Base-by-base conservation (phyloP, 2,888 invertebrate species). In the Melinopterus prodromus region DNA sequence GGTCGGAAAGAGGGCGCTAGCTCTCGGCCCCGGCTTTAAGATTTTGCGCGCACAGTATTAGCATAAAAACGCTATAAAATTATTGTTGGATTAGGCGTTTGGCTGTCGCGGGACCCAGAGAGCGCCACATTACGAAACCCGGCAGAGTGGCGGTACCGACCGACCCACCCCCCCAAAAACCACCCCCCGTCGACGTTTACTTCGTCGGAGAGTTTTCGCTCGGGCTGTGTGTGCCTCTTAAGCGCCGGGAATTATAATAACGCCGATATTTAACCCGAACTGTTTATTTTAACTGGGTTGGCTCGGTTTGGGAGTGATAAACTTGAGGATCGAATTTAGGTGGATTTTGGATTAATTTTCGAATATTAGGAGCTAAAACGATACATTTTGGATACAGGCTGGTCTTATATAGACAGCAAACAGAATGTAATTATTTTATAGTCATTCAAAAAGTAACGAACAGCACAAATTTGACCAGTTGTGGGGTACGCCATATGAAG, bases 11-110 rank as follows among this genome's bases (percentile, higher is more conserved):
- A 37, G 77, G 77, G 36, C 26, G 53, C 77, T 77, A 81, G 81
- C 80, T 84, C n/a, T 84, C 12, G 9, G 82, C 71, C 76, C 69
- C 76, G 83, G 85, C 84, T 83, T 83, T 85, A 85, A 85, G 85
- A 85, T 85, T 85, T 85, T 76, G 76, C 38, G 26, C 26, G 26
- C 26, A 26, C 83, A 80, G 79, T 82, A 86, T 86, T 86, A 85
- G 85, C 86, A 86, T 86, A 86, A 86, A 86, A 86, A 86, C 84
- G 86, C 86, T 84, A 86, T 86, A 86, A 86, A 86, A 86, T 86
- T 86, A 86, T 86, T 86, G 86, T 84, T 84, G 86, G 86, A 86
- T 86, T 86, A 86, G 85, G 85, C 35, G 77, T 75, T 37, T 15
- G 69, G 69, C 71, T 2, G 26, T 26, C 26, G 26, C 26, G 26